Conservation (phyloP, 2,113 vertebrate genomes). For the Colossoma macropomum region DNA sequence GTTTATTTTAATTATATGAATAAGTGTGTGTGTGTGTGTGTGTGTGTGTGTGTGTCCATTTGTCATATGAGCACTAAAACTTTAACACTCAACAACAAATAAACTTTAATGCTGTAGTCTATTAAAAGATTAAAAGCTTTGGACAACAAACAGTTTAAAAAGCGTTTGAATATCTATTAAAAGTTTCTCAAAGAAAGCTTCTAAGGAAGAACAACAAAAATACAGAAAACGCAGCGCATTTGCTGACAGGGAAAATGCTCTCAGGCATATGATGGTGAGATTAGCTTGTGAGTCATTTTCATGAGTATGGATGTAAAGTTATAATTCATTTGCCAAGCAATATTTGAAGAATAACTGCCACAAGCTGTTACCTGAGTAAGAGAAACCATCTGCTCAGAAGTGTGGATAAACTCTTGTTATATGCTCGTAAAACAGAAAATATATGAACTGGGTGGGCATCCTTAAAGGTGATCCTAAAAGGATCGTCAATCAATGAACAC, state of each 20-base stretch:
- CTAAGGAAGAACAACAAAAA: neutral
- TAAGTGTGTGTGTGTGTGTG: no score
- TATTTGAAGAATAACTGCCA: neutral
- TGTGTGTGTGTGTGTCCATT: no score
- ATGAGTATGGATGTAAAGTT: neutral
- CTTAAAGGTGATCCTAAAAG: neutral
- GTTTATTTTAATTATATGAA: no score
- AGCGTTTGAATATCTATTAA: neutral
- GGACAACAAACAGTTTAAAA: neutral
- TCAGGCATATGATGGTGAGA: neutral
- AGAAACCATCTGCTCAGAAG: neutral
- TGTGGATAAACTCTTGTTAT: no score
- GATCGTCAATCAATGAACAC: no score
- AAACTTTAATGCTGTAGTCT: neutral
- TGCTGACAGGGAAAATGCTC: neutral
- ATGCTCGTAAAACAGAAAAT: no score
- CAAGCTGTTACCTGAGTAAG: neutral
- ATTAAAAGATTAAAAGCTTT: neutral
- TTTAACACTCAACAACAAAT: no score
- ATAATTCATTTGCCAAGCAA: neutral
- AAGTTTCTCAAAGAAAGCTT: neutral
- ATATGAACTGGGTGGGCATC: no score
- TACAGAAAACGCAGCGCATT: neutral
- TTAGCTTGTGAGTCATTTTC: neutral
- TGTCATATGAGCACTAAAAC: no score